Evolutionary conservation across 2,113 vertebrate genomes (phyloP), one percentile per base, ranked within the genome.

Genomic region (Hucho hucho): DNA sequence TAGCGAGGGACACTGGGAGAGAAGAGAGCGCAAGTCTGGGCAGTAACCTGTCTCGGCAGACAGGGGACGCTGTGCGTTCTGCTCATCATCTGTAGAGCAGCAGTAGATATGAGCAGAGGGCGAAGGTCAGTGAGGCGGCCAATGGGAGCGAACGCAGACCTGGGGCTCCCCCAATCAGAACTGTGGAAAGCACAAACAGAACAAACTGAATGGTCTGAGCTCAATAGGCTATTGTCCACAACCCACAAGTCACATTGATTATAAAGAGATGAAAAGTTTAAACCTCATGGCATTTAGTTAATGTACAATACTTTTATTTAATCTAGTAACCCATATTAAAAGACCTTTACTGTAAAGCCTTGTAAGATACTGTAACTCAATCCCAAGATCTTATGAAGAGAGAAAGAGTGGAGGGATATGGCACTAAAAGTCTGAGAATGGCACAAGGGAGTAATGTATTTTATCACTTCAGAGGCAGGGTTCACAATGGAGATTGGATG

Each of bases 61-160:
- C 81, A 74, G 84, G 76, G 74, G 81, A 61, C 29, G 75, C 25
- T 26, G 70, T 74, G 65, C 72, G 28, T 85, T 79, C 73, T 81
- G 84, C 89, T 91, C 90, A 94, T 94, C 93, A 94, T 94, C 93
- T 94, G 87, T 86, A 89, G 80, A 92, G 84, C 5, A 87, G 81
- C 37, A 86, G 81, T 69, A 89, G 76, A 67, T 82, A 74, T 78
- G 87, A 91, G 83, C 86, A 88, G 64, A 90, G 80, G 71, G 77
- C 79, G 76, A 87, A 78, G 77, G 84, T 84, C 82, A 93, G 83
- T 80, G 89, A 83, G 64, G 73, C 74, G 75, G 79, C 84, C 87
- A 87, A 67, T 64, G 88, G 87, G 69, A 89, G 89, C 0, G 88
- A 78, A 56, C 47, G 78, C 56, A 70, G 74, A 20, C 28, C 32